A percentile compares a stretch with the other conserved stretches of the same genome.
phyloP scores from a whole-genome alignment of 1,140 invertebrate genomes.

The Nilaparvata lugens region DNA sequence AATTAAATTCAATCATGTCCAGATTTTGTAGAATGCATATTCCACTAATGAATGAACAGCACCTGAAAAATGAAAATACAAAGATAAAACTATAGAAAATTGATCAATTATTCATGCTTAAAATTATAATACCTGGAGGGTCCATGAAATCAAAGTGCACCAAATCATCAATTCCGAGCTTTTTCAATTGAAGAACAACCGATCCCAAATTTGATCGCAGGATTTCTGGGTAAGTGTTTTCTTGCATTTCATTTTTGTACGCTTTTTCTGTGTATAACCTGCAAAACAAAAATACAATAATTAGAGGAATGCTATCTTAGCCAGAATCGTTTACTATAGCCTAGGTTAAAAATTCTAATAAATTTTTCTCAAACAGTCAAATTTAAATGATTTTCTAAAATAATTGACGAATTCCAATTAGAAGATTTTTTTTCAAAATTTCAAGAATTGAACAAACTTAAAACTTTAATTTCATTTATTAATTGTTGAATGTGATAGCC shows the following conservation, averaged over 20 bases:
- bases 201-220: conserved; percentile 92
- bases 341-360: too few relatives aligned
- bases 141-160: conserved; percentile 99
- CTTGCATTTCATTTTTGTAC: conserved; percentile 98
- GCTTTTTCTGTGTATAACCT: conserved; percentile 98
- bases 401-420: too few relatives aligned
- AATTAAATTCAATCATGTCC: too few relatives aligned
- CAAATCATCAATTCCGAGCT: conserved; percentile 97
- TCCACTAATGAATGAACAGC: not conserved
- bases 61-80: not conserved
- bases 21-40: too few relatives aligned
- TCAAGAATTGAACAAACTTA: not conserved
- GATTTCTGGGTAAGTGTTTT: conserved; percentile 99
- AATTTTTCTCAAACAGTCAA: too few relatives aligned
- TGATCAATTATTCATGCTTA: too few relatives aligned
- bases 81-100: not conserved
- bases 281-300: not conserved
- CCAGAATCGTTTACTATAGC: too few relatives aligned
- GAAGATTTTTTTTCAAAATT: not conserved
- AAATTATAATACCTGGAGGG: conserved; percentile 64
- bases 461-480: not conserved
- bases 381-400: too few relatives aligned
- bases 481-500: not conserved
- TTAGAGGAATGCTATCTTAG: too few relatives aligned
- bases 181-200: conserved; percentile 96